Conservation (phyloP, 2,797 vertebrate genomes). For the Alectoris magna region DNA sequence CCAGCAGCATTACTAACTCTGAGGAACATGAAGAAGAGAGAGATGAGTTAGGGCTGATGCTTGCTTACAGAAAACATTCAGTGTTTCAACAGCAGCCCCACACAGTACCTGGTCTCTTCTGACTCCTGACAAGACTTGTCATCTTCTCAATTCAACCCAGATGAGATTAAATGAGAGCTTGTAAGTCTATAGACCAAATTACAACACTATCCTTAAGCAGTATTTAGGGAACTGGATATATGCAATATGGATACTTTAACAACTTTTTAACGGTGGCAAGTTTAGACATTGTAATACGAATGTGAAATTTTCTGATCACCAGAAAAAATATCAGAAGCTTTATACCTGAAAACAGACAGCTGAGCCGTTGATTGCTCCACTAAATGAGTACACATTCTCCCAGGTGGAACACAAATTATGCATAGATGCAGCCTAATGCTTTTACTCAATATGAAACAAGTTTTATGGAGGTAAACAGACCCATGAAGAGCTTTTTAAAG, state of each 20-base stretch:
- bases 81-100: neutral
- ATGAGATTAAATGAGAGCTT: neutral
- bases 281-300: neutral
- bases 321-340: neutral
- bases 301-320: neutral
- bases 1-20: conserved; percentile 98
- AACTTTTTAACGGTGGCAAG: neutral
- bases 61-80: neutral
- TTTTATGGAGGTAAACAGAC: conserved; percentile 49
- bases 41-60: neutral
- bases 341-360: neutral
- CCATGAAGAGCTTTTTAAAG: conserved; percentile 24
- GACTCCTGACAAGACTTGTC: neutral
- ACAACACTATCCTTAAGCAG: neutral
- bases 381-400: conserved; percentile 29
- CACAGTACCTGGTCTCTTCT: neutral
- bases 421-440: conserved; percentile 47
- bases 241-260: neutral
- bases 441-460: conserved; percentile 38
- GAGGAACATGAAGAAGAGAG: neutral
- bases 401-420: conserved; percentile 48
- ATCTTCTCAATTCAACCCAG: neutral
- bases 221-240: neutral
- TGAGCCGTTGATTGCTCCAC: neutral
- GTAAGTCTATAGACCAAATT: neutral